Conservation (phyloP, 1,140 invertebrate species). For the Radopholus similis region DNA sequence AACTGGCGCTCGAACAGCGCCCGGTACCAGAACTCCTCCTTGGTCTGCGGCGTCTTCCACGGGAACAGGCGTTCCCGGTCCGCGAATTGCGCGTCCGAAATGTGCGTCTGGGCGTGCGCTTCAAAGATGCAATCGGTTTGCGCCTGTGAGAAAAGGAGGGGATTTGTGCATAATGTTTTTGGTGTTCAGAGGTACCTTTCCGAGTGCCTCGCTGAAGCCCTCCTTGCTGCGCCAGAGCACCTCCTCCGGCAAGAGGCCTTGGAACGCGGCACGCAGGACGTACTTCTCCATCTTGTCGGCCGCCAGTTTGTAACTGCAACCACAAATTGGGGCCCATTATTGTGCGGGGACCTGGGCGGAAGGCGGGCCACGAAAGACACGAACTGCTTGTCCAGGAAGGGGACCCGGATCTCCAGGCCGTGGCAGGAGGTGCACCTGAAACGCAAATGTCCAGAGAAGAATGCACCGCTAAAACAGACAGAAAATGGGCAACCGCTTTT, state of each 20-base stretch:
- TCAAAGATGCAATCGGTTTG: slow-evolving; percentile 25
- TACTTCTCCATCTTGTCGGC: slow-evolving; percentile 52
- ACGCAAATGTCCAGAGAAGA: too few species aligned
- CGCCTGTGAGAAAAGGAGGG: neutral
- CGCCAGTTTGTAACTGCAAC: slow-evolving; percentile 50
- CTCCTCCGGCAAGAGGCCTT: slow-evolving; percentile 52
- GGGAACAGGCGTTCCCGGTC: slow-evolving; percentile 44
- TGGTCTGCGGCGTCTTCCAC: slow-evolving; percentile 50
- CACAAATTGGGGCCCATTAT: neutral
- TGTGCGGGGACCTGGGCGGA: slow-evolving; percentile 38
- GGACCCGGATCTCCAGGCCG: slow-evolving; percentile 57
- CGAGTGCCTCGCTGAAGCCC: slow-evolving; percentile 57
- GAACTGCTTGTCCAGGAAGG: slow-evolving; percentile 58
- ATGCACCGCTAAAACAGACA: too few species aligned
- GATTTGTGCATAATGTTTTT: neutral
- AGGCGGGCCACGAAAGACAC: slow-evolving; percentile 50
- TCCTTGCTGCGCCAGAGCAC: slow-evolving; percentile 59
- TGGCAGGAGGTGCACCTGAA: slow-evolving; percentile 54
- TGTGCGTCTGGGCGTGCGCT: slow-evolving; percentile 38
- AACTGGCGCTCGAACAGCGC: slow-evolving; percentile 50
- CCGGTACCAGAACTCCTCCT: slow-evolving; percentile 59
- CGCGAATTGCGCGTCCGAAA: slow-evolving; percentile 43
- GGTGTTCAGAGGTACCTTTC: slow-evolving; percentile 35
- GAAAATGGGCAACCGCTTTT: too few species aligned
- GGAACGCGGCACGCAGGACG: slow-evolving; percentile 51